Evolutionary conservation across 1,140 invertebrate genomes (phyloP).

Genomic region (Atopsyche davidsoni): DNA sequence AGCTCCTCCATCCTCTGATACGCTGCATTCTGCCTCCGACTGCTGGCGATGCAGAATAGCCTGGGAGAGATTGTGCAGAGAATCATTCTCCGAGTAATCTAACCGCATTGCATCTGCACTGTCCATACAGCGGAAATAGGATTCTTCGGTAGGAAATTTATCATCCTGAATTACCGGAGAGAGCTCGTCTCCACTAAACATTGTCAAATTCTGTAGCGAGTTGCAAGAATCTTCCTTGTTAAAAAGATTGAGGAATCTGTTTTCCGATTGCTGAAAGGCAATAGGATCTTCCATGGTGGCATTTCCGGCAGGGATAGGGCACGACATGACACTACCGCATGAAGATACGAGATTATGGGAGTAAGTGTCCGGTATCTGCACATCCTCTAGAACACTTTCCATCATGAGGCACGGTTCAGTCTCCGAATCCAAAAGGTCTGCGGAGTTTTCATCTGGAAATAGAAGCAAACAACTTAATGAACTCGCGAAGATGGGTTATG

Average conservation of each 20-base stretch:
- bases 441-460: conserved; percentile 52
- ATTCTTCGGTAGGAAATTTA: conserved; percentile 32
- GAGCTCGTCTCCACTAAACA: conserved; percentile 44
- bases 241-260: conserved; percentile 38
- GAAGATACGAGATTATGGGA: conserved; percentile 64
- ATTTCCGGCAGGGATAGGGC: conserved; percentile 31
- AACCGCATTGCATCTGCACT: conserved; percentile 16
- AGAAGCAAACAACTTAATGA: neutral
- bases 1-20: conserved; percentile 31
- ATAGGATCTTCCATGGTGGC: conserved; percentile 4
- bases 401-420: conserved; percentile 74
- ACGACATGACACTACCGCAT: conserved; percentile 35
- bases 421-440: conserved; percentile 68
- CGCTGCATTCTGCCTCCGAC: conserved; percentile 44
- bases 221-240: conserved; percentile 31
- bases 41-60: conserved; percentile 56
- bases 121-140: conserved; percentile 34
- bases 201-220: conserved; percentile 27
- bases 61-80: conserved; percentile 59
- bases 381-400: conserved; percentile 64
- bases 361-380: conserved; percentile 57
- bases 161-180: conserved; percentile 37
- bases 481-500: neutral
- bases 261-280: conserved; percentile 8
- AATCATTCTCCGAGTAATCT: conserved; percentile 49